These are phyloP conservation scores for Gouania willdenowi DNA, from an alignment of 2,797 vertebrate species.

Conservation along the genomic window DNA sequence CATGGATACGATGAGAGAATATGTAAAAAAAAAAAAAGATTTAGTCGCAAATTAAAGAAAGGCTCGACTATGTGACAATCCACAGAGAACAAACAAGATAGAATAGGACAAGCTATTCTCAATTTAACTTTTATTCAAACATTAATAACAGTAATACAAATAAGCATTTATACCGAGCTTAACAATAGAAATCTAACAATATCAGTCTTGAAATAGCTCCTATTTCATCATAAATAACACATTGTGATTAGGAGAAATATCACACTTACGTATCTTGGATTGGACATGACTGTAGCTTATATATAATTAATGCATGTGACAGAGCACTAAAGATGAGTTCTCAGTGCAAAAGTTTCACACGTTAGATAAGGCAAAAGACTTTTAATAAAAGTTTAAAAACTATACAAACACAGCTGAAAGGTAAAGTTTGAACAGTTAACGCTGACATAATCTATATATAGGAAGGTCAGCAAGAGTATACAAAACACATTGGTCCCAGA, in stretches of 20 bases:
- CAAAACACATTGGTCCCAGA: constrained; percentile 64
- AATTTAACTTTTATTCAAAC: constrained; percentile 59
- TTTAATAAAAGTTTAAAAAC: constrained; percentile 73
- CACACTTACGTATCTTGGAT: constrained; percentile 27
- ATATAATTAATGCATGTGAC: constrained; percentile 24
- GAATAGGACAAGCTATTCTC: constrained; percentile 34
- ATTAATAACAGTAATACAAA: constrained; percentile 62
- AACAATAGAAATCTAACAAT: constrained; percentile 66
- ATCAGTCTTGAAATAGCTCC: constrained; percentile 45
- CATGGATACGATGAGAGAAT: too few relatives aligned
- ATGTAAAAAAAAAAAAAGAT: too few relatives aligned
- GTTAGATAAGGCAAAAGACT: constrained; percentile 59
- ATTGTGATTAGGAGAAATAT: constrained; percentile 23
- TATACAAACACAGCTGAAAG: constrained; percentile 73
- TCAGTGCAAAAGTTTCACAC: constrained; percentile 66
- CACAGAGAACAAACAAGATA: constrained; percentile 21
- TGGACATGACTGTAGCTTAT: constrained; percentile 34
- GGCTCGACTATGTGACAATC: too few relatives aligned
- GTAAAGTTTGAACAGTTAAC: constrained; percentile 58
- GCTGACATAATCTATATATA: constrained; percentile 46
- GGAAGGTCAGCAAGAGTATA: constrained; percentile 60
- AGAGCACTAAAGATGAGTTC: constrained; percentile 38
- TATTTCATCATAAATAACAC: constrained; percentile 46
- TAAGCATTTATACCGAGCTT: constrained; percentile 51
- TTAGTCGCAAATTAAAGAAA: too few relatives aligned